These are phyloP conservation scores for Dromococcyx pavoninus DNA, from an alignment of 2,797 vertebrate genomes.

Conservation along the genomic window DNA sequence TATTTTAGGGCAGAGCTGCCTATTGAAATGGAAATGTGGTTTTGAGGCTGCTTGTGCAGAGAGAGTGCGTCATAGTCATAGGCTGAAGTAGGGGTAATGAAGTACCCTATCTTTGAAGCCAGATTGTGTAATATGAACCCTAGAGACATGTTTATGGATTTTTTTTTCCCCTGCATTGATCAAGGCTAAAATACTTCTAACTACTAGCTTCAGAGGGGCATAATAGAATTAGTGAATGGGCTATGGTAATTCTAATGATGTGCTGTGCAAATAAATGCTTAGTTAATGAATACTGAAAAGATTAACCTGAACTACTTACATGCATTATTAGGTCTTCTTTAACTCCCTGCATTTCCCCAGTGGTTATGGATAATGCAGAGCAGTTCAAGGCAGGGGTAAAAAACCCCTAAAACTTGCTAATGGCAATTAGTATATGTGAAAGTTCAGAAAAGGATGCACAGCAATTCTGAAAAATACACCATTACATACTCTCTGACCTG, in stretches of 20 bases:
- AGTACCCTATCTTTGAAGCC: slow-evolving; percentile 1
- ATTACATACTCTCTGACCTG: neutral
- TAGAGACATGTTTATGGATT: neutral
- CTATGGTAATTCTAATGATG: neutral
- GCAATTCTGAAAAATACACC: neutral
- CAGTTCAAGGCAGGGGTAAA: neutral
- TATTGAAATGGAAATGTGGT: slow-evolving; percentile 30
- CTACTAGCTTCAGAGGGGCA: neutral
- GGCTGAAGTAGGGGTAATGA: neutral
- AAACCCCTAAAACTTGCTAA: accelerated
- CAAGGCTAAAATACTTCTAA: neutral
- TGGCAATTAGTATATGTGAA: neutral
- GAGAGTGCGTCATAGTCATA: neutral
- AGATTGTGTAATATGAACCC: neutral
- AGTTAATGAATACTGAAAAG: neutral
- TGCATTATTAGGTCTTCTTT: neutral
- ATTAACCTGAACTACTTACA: neutral
- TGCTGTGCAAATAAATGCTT: slow-evolving; percentile 7
- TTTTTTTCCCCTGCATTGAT: neutral
- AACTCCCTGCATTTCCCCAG: neutral
- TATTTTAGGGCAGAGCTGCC: slow-evolving; percentile 5
- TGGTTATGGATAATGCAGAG: neutral
- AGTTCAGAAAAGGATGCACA: neutral
- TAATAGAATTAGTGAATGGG: neutral
- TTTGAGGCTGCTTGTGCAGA: neutral